These are phyloP conservation scores for Tolypeutes matacus DNA, from an alignment of 2,797 vertebrate genomes.

Conservation along the genomic window DNA sequence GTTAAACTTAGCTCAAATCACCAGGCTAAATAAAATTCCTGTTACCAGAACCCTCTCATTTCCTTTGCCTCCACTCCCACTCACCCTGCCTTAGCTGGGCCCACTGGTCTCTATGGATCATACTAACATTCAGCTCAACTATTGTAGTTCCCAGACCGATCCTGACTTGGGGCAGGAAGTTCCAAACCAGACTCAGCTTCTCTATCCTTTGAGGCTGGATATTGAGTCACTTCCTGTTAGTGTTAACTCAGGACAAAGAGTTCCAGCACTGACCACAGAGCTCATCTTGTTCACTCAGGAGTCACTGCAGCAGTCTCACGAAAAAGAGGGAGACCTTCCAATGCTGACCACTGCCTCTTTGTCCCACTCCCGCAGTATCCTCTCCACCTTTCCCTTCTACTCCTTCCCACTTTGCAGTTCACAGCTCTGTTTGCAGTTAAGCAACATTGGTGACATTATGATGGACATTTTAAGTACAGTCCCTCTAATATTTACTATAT, in stretches of 20 bases:
- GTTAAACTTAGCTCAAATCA: background rate
- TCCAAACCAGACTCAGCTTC: constrained; percentile 60
- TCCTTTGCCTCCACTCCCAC: background rate
- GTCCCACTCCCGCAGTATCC: rapidly evolving
- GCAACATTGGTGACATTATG: background rate
- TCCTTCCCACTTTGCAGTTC: background rate
- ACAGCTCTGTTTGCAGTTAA: background rate
- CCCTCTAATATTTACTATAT: rapidly evolving
- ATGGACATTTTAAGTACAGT: rapidly evolving
- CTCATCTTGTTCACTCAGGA: background rate
- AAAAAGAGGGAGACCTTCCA: background rate
- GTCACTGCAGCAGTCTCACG: background rate
- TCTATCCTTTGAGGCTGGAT: constrained; percentile 60
- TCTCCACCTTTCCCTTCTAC: background rate
- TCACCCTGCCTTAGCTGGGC: background rate
- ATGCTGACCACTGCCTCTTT: rapidly evolving
- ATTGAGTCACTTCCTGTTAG: constrained; percentile 79
- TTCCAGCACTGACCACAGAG: constrained; percentile 58
- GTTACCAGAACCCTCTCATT: no score
- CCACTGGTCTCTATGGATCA: background rate
- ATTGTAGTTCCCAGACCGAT: constrained; percentile 40
- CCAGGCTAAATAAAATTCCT: background rate
- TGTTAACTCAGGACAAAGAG: constrained; percentile 66
- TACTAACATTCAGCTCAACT: background rate
- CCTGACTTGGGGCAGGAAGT: constrained; percentile 59